phyloP scores from a whole-genome alignment of 1,140 invertebrate genomes.

The Drusus annulatus region DNA sequence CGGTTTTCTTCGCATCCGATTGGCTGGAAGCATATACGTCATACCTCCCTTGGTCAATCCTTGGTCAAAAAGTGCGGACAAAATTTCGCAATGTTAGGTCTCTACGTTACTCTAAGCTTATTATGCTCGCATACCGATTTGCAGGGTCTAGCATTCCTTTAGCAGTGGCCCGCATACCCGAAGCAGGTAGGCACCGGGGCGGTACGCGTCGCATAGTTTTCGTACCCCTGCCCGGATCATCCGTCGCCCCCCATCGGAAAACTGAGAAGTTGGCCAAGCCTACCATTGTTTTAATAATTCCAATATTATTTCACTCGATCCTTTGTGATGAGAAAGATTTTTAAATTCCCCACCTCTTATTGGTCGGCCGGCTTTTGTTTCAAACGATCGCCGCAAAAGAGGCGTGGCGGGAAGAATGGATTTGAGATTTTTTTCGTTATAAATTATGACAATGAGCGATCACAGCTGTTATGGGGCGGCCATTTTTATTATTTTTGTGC shows the following conservation, averaged over 20 bases:
- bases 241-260: not conserved
- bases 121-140: no score
- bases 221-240: no score
- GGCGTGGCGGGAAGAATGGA: slow-evolving; percentile 8
- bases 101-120: no score
- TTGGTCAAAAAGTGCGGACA: no score
- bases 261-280: not conserved
- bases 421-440: slow-evolving; percentile 23
- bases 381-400: not conserved
- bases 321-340: slow-evolving; percentile 8
- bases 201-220: not conserved
- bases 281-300: slow-evolving; percentile 35
- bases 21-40: no score
- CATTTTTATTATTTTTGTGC: slow-evolving; percentile 14
- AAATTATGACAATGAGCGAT: slow-evolving; percentile 30
- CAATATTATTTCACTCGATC: not conserved
- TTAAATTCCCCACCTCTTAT: slow-evolving; percentile 12
- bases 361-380: slow-evolving; percentile 13
- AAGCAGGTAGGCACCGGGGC: not conserved
- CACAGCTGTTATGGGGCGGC: slow-evolving; percentile 16
- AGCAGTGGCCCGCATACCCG: no score
- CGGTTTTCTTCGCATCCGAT: no score
- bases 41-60: no score
- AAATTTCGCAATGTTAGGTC: no score
- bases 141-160: no score